Percentiles rank a stretch among this genome's conserved stretches.
phyloP scores from a whole-genome alignment of 2,888 invertebrate species.

The Drosophila limbata region DNA sequence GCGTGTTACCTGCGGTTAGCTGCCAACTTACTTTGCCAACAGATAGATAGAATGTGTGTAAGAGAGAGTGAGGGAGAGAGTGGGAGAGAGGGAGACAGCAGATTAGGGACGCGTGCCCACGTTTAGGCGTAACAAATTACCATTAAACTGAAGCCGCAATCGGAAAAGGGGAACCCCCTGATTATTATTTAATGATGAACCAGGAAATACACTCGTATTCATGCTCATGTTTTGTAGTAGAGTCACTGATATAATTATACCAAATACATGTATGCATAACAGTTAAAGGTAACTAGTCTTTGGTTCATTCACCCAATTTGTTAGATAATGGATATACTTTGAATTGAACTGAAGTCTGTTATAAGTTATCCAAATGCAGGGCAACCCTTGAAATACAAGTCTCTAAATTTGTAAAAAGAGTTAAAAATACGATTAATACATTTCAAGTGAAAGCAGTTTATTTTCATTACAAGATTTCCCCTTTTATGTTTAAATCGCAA shows the following conservation, averaged over 20 bases:
- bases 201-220: slow-evolving; percentile 60
- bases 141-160: slow-evolving; percentile 58
- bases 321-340: slow-evolving; percentile 41
- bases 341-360: slow-evolving; percentile 24
- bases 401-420: neutral
- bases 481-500: neutral
- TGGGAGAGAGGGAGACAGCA: slow-evolving; percentile 2
- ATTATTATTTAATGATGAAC: slow-evolving; percentile 81
- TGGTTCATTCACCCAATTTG: slow-evolving; percentile 34
- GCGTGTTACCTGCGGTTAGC: slow-evolving; percentile 70
- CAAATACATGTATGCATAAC: slow-evolving; percentile 19
- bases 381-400: neutral
- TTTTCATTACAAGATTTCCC: too few species aligned
- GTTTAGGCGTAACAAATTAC: slow-evolving; percentile 85
- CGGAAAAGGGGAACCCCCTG: slow-evolving; percentile 37
- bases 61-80: neutral
- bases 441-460: too few species aligned
- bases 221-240: slow-evolving; percentile 42
- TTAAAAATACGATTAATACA: neutral
- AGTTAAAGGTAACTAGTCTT: slow-evolving; percentile 11
- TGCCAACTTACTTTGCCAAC: slow-evolving; percentile 59
- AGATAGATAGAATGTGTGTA: neutral
- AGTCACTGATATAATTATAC: slow-evolving; percentile 57
- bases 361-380: slow-evolving; percentile 11
- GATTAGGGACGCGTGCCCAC: slow-evolving; percentile 78